These are phyloP conservation scores for Cheiracanthium punctorium DNA, from an alignment of 2,888 invertebrate genomes.

Conservation along the genomic window DNA sequence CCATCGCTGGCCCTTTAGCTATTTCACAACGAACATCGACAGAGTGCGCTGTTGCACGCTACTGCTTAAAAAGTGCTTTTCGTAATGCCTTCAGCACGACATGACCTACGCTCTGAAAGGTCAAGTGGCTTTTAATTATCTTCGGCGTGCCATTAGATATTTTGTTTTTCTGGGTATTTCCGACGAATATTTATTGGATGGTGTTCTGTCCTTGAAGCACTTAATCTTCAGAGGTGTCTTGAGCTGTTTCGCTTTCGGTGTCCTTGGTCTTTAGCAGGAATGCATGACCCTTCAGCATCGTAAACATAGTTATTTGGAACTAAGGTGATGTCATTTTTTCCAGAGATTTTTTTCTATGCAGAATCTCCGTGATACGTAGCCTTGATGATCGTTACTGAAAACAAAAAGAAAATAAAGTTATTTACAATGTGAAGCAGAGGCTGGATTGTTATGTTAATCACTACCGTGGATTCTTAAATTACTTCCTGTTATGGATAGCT, in stretches of 20 bases:
- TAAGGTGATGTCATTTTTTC: background rate
- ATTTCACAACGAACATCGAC: too few species aligned
- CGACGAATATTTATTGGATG: background rate
- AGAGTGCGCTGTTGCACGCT: too few species aligned
- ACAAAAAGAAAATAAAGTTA: too few species aligned
- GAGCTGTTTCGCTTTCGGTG: background rate
- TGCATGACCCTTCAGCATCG: background rate
- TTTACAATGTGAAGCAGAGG: too few species aligned
- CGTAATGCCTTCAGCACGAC: background rate
- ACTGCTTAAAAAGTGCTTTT: background rate
- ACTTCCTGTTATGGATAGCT: slow-evolving; percentile 5
- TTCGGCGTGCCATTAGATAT: background rate
- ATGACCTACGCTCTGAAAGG: background rate
- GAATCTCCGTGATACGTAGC: too few species aligned
- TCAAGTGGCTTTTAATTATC: background rate
- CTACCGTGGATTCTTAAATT: background rate
- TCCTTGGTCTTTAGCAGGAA: background rate
- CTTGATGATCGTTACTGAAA: too few species aligned
- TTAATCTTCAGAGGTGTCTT: background rate
- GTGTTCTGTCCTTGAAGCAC: background rate
- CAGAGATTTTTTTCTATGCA: too few species aligned
- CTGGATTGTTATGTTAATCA: background rate
- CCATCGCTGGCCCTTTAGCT: background rate
- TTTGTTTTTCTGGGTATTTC: background rate
- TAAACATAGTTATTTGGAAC: background rate